Percentiles rank a stretch among this genome's conserved stretches.
These are phyloP conservation scores for Cotesia typhae DNA, from an alignment of 1,140 invertebrate genomes.

Conservation along the genomic window DNA sequence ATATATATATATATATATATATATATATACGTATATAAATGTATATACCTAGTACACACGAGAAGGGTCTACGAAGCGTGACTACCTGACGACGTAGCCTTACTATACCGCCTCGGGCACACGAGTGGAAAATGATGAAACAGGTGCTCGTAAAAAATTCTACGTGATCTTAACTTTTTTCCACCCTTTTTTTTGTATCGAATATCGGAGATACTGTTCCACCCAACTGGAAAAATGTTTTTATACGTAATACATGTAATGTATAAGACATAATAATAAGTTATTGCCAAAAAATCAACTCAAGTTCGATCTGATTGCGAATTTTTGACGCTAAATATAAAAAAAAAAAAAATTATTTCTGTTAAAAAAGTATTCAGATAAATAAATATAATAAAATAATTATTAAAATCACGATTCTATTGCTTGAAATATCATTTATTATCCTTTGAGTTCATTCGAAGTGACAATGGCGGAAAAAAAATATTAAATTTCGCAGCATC, in stretches of 20 bases:
- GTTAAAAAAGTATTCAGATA: too few relatives aligned
- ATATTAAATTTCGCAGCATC: background rate
- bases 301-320: background rate
- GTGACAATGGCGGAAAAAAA: background rate
- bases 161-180: conserved; percentile 33
- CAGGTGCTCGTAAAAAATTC: conserved; percentile 59
- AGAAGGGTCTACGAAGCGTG: conserved; percentile 50
- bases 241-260: background rate
- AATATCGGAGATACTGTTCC: background rate
- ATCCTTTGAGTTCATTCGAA: too few relatives aligned
- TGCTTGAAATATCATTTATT: too few relatives aligned
- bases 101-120: conserved; percentile 38
- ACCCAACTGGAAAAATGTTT: conserved; percentile 3
- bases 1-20: conserved; percentile 30
- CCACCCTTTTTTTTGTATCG: conserved; percentile 5
- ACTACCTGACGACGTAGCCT: conserved; percentile 55
- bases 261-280: background rate
- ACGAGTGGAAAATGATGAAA: conserved; percentile 55
- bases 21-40: conserved; percentile 33
- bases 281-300: too few relatives aligned
- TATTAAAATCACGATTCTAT: too few relatives aligned
- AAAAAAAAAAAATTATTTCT: background rate
- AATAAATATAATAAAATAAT: too few relatives aligned
- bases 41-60: conserved; percentile 35
- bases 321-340: background rate